Evolutionary conservation across 2,888 invertebrate genomes (phyloP).

Genomic region (Cinara cedri): DNA sequence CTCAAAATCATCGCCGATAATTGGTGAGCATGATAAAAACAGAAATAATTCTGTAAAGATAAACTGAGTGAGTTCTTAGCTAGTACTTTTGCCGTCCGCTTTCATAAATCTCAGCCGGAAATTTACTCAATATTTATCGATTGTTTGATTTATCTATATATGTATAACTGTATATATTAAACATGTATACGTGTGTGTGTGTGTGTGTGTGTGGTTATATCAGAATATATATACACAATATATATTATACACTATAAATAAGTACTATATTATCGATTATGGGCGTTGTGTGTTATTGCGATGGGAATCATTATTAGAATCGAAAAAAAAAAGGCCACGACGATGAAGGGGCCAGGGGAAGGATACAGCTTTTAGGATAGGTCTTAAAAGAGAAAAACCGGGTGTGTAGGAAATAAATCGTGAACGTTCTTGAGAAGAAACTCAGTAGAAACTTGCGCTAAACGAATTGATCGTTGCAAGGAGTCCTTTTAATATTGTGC

Average conservation of each 20-base stretch:
- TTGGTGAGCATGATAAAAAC: no score
- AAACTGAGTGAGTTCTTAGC: no score
- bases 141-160: no score
- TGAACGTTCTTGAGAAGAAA: neutral
- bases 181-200: no score
- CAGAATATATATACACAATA: no score
- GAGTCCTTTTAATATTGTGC: neutral
- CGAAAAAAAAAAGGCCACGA: neutral
- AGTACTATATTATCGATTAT: slow-evolving; percentile 1
- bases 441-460: neutral
- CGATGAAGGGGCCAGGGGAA: neutral
- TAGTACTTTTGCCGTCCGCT: neutral
- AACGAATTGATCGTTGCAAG: neutral
- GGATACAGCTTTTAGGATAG: neutral
- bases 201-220: no score
- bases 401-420: slow-evolving; percentile 13
- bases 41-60: no score
- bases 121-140: neutral
- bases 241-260: neutral
- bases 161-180: no score
- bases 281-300: slow-evolving; percentile 1
- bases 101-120: no score
- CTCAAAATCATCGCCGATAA: no score
- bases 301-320: neutral
- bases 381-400: neutral